phyloP scores from a whole-genome alignment of 2,888 invertebrate genomes.

The Biston stratarius region DNA sequence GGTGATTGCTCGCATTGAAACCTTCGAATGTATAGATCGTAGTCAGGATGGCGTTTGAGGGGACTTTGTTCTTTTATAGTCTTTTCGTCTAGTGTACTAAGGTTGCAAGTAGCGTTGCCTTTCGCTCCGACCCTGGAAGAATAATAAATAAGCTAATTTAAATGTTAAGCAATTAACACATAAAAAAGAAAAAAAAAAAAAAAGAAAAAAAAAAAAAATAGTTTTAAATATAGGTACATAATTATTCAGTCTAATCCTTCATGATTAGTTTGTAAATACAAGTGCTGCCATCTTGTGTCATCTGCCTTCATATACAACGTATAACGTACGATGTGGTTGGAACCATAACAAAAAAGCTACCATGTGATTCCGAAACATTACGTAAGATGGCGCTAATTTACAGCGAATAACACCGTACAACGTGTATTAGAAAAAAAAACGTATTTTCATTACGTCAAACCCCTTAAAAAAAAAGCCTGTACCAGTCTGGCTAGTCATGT shows the following conservation, averaged over 20 bases:
- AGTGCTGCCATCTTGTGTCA: constrained; percentile 52
- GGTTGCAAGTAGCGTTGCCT: constrained; percentile 79
- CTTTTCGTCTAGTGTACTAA: constrained; percentile 70
- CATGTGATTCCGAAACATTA: neutral
- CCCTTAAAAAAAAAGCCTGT: no score
- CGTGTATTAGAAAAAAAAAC: constrained; percentile 12
- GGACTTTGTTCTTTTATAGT: constrained; percentile 69
- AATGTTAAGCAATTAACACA: no score
- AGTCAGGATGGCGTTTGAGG: constrained; percentile 71
- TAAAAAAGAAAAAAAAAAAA: no score
- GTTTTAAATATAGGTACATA: no score
- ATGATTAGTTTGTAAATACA: constrained; percentile 22
- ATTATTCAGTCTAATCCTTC: no score
- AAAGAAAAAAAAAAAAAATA: no score
- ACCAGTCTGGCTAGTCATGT: no score
- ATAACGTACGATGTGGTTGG: neutral
- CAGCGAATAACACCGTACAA: no score
- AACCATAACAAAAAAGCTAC: no score
- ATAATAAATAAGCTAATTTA: neutral
- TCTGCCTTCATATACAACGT: neutral
- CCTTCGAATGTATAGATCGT: constrained; percentile 74
- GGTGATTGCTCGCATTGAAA: constrained; percentile 77
- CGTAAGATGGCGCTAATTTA: neutral
- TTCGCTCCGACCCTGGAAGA: constrained; percentile 77
- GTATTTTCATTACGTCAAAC: no score